Base-by-base conservation (phyloP, 2,888 invertebrate genomes). In the Parasteatoda lunata region DNA sequence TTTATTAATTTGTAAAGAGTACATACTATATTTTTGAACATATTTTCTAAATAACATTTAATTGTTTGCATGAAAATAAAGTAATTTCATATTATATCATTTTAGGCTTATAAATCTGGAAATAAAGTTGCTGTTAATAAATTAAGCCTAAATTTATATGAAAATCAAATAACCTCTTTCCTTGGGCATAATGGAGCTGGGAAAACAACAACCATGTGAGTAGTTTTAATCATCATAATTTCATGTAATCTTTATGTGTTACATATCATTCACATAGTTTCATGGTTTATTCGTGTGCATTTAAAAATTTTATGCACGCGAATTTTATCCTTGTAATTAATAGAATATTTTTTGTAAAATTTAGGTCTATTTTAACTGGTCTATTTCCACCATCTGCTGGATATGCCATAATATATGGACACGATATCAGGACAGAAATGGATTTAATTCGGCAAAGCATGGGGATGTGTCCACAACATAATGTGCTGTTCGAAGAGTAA, bases 111-210 rank as follows among this genome's bases (percentile, higher is more conserved):
- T 91, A 92, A 93, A 70, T 93, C 93, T 89, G 93, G 93, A 92
- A 94, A 88, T 47, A 90, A 94, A 89, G 91, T 94, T n/a, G 97
- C 97, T 0, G 93, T 97, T 0, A 94, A 95, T 89, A 94, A 95
- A 90, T 94, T 98, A 13, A 95, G 94, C 47, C 91, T 97, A 9
- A 95, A 96, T 89, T 95, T 98, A 89, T 95, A 95, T 85, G 94
- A 95, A 91, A 95, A 95, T 66, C 96, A 97, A 91, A 96, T 97
- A 76, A 97, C 97, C 0, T 95, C 96, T 11, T 93, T 98, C 89
- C 93, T 97, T 48, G 97, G 97, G 0, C 95, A 97, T 90, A 97
- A 97, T 90, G 97, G 97, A 0, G 97, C 97, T 1, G 97, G 97
- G 9, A 97, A 97, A 92, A 97, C 97, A 47, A 97, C 97, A 0